Conservation (phyloP, 2,113 vertebrate species). For the Setophaga kirtlandii region DNA sequence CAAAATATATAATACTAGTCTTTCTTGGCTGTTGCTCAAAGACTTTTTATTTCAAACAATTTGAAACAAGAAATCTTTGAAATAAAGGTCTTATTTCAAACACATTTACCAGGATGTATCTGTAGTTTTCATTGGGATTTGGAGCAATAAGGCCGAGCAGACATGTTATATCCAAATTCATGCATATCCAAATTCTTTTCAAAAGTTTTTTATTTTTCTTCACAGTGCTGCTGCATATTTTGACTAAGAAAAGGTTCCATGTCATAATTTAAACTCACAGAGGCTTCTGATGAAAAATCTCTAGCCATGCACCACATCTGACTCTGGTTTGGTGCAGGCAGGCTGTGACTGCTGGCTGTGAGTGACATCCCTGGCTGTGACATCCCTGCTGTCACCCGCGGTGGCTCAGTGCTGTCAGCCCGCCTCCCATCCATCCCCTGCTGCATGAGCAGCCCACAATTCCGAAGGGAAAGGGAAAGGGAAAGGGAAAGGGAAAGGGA, state of each 20-base stretch:
- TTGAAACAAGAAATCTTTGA: neutral
- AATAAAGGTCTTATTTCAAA: neutral
- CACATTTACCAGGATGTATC: neutral
- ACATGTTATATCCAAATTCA: neutral
- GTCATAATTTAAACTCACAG: neutral
- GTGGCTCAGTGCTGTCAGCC: neutral
- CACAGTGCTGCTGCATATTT: neutral
- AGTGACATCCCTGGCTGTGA: neutral
- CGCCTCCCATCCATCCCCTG: neutral
- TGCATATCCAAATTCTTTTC: accelerated
- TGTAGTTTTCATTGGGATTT: neutral
- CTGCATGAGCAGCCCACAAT: neutral
- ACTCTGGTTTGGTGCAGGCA: accelerated
- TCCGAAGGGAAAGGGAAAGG: neutral
- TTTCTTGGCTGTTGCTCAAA: neutral
- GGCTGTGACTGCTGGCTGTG: neutral
- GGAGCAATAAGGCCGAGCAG: accelerated
- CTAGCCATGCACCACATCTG: accelerated
- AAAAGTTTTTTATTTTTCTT: neutral
- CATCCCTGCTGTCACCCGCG: neutral
- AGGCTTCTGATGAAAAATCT: neutral
- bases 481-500: no score
- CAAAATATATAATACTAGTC: neutral
- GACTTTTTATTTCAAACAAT: neutral
- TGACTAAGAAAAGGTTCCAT: neutral